Evolutionary conservation across 1,140 invertebrate genomes (phyloP).

Genomic region (Penaeus japonicus): DNA sequence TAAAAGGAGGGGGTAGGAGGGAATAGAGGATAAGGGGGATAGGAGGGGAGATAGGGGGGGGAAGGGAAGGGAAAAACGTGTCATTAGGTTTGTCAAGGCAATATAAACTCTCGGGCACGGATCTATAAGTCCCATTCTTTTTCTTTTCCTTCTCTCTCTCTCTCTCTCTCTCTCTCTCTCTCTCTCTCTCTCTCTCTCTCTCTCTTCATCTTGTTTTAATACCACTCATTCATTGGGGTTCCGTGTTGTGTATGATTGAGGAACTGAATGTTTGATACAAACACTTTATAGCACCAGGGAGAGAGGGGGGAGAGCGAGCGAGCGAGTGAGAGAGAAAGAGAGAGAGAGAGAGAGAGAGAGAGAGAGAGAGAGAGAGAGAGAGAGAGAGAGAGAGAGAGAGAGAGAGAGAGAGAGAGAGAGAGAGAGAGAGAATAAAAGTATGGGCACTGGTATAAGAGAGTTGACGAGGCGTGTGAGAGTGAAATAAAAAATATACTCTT

Average conservation of each 20-base stretch:
- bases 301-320: background rate
- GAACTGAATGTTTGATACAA: background rate
- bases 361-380: too few relatives aligned
- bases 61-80: background rate
- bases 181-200: background rate
- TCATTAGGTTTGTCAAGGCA: too few relatives aligned
- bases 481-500: background rate
- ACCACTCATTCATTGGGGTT: constrained; percentile 6
- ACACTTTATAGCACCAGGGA: too few relatives aligned
- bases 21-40: background rate
- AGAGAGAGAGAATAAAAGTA: background rate
- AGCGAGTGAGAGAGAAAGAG: background rate
- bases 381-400: background rate
- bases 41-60: background rate
- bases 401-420: background rate
- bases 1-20: background rate
- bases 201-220: background rate
- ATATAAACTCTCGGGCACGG: background rate
- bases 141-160: background rate
- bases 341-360: background rate
- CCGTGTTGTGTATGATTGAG: constrained; percentile 4
- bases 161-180: too few relatives aligned
- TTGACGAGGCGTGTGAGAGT: too few relatives aligned
- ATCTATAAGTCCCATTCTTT: background rate
- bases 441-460: background rate